Percentiles rank a stretch among this genome's conserved stretches.
Conservation (phyloP, 2,113 vertebrate species). For the Syngnathus typhle region DNA sequence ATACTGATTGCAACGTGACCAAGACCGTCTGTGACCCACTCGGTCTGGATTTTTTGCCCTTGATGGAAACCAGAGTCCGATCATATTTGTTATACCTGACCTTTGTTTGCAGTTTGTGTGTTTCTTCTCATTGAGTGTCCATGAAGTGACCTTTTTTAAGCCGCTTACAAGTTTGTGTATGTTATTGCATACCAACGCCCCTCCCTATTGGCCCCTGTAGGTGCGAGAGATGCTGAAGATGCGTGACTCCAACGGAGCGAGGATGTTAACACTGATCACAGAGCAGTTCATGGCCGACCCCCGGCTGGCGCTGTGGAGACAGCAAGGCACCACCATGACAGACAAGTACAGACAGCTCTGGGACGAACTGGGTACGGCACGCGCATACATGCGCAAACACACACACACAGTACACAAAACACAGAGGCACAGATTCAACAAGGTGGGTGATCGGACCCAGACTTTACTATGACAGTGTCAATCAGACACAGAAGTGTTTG, state of each 20-base stretch:
- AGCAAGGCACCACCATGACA: conserved; percentile 97
- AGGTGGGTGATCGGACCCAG: conserved; percentile 34
- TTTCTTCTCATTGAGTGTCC: background rate
- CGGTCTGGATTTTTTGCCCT: background rate
- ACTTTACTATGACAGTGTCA: conserved; percentile 11
- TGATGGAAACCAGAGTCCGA: background rate
- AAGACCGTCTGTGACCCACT: background rate
- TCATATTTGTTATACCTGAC: background rate
- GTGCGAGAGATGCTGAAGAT: conserved; percentile 98
- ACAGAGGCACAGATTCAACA: conserved; percentile 35
- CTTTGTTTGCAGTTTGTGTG: background rate
- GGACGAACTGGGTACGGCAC: conserved; percentile 78
- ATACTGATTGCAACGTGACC: background rate
- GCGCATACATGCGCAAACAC: conserved; percentile 12
- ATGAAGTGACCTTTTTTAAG: background rate
- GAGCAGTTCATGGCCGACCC: conserved; percentile 99
- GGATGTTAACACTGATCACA: conserved; percentile 96
- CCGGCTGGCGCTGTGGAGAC: conserved; percentile 88
- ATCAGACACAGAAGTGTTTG: conserved; percentile 25
- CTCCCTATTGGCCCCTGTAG: conserved; percentile 59
- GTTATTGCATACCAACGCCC: conserved; percentile 9
- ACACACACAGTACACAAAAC: conserved; percentile 13
- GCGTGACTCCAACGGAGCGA: conserved; percentile 96
- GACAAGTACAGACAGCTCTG: conserved; percentile 99
- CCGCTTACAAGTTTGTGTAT: background rate